These are phyloP conservation scores for Lethenteron camtschaticum DNA, from an alignment of 2,113 vertebrate genomes.

Conservation along the genomic window DNA sequence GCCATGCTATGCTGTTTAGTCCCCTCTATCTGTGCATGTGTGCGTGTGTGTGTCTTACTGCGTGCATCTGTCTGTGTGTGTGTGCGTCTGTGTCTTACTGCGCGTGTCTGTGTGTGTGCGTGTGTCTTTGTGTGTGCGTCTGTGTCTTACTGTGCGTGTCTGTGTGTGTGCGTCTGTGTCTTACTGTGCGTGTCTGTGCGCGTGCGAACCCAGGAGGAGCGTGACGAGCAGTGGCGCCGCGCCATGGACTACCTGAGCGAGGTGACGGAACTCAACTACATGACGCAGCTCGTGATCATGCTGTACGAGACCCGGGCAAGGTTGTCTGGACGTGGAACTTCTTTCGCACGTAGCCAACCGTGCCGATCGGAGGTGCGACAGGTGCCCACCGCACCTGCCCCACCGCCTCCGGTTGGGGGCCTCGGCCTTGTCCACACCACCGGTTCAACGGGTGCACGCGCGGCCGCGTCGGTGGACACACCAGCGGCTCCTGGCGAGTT, in stretches of 20 bases:
- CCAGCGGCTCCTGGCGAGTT: background rate
- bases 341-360: background rate
- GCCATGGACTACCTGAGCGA: constrained; percentile 68
- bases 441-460: too few relatives aligned
- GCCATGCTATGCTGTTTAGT: background rate
- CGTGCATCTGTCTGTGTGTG: background rate
- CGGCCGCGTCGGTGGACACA: background rate
- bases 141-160: background rate
- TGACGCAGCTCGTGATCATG: constrained; percentile 82
- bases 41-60: background rate
- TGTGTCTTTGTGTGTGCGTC: background rate
- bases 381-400: too few relatives aligned
- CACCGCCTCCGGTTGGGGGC: background rate
- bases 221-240: constrained; percentile 66
- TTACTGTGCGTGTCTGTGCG: background rate
- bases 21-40: background rate
- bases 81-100: too few relatives aligned
- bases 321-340: constrained; percentile 15
- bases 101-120: background rate
- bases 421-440: background rate
- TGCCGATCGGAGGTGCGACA: background rate
- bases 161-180: background rate
- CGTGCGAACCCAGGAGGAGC: constrained; percentile 31
- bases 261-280: constrained; percentile 67
- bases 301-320: constrained; percentile 70